A percentile compares a stretch with the other conserved stretches of the same genome.
phyloP scores from a whole-genome alignment of 2,797 vertebrate genomes.

The Gambelia wislizenii region DNA sequence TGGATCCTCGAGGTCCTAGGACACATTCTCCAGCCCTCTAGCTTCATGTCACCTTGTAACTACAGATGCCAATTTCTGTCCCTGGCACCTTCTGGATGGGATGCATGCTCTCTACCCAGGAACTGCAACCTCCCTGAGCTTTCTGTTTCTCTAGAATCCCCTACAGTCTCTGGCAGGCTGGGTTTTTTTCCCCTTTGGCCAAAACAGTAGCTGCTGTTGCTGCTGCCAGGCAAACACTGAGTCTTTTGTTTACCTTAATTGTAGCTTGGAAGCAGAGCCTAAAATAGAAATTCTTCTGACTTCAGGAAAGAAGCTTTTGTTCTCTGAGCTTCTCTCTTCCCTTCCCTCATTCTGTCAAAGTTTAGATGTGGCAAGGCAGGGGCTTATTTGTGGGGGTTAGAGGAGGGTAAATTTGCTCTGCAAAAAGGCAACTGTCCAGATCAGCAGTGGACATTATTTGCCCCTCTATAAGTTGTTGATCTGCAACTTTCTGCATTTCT shows the following conservation, averaged over 20 bases:
- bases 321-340: neutral
- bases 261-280: neutral
- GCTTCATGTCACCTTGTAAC: neutral
- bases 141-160: neutral
- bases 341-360: neutral
- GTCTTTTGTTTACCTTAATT: conserved; percentile 1
- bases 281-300: neutral
- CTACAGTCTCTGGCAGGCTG: neutral
- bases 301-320: neutral
- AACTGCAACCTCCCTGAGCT: neutral
- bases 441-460: too few species aligned
- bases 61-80: neutral
- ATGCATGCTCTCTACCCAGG: neutral
- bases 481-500: too few species aligned
- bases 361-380: neutral
- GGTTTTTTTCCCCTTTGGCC: neutral
- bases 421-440: neutral
- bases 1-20: neutral
- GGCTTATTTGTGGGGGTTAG: neutral
- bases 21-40: neutral
- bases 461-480: too few species aligned
- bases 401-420: neutral
- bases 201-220: neutral
- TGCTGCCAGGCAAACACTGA: neutral
- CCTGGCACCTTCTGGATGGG: neutral